Conservation (phyloP, 2,888 invertebrate genomes). For the Drosophila acutilabella region DNA sequence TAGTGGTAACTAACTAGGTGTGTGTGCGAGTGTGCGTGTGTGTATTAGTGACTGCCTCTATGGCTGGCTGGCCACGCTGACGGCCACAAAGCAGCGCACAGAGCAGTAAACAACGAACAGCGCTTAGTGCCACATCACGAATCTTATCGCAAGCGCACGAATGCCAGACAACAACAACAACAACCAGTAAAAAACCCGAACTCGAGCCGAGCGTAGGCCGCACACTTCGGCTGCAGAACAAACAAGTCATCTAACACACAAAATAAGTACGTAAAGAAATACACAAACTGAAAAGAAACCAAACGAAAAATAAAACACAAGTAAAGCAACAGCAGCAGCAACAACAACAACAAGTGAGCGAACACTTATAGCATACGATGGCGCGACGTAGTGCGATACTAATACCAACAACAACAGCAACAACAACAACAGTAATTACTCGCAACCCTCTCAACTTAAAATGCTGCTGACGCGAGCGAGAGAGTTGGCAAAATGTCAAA, state of each 20-base stretch:
- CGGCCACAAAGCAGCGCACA: constrained; percentile 78
- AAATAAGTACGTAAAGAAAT: constrained; percentile 30
- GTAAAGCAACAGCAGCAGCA: too few relatives aligned
- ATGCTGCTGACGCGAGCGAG: constrained; percentile 34
- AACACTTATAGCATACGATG: constrained; percentile 75
- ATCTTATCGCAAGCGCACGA: constrained; percentile 76
- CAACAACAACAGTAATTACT: constrained; percentile 18
- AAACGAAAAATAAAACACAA: constrained; percentile 24
- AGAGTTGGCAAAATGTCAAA: constrained; percentile 68
- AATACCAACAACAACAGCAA: constrained; percentile 47
- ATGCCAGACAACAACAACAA: constrained; percentile 40
- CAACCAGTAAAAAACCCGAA: constrained; percentile 41
- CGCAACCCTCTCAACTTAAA: constrained; percentile 69
- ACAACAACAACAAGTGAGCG: constrained; percentile 57
- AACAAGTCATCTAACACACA: constrained; percentile 74
- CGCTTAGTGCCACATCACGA: constrained; percentile 81
- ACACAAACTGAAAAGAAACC: constrained; percentile 17
- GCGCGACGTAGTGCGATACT: constrained; percentile 56
- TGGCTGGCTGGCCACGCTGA: constrained; percentile 79
- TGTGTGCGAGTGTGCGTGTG: constrained; percentile 30
- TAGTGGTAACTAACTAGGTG: constrained; percentile 19
- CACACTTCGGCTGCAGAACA: constrained; percentile 64
- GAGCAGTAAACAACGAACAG: constrained; percentile 79
- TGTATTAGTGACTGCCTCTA: constrained; percentile 65
- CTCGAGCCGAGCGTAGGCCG: constrained; percentile 65